These are phyloP conservation scores for Tauraco hartlaubi DNA, from an alignment of 2,797 vertebrate genomes.

Conservation along the genomic window DNA sequence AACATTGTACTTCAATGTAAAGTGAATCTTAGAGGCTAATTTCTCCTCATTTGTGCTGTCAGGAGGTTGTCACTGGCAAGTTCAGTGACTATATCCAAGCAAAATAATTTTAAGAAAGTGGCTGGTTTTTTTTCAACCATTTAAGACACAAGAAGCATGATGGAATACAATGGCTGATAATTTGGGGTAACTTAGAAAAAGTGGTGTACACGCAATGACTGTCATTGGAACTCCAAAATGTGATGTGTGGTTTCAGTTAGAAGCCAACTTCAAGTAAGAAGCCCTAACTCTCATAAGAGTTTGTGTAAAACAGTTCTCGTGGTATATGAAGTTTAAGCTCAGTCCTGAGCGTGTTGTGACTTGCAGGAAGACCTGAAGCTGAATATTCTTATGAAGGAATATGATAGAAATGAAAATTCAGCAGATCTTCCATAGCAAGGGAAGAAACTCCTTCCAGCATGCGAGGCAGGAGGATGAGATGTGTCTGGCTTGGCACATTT, in stretches of 20 bases:
- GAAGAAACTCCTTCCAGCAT: background rate
- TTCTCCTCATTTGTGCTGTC: background rate
- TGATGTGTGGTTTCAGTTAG: background rate
- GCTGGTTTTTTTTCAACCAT: background rate
- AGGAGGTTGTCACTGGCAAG: background rate
- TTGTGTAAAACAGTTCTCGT: background rate
- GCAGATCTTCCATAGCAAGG: background rate
- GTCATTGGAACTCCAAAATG: background rate
- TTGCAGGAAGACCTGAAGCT: background rate
- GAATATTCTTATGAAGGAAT: background rate
- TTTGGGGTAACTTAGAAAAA: background rate
- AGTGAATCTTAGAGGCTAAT: background rate
- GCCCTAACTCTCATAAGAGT: background rate
- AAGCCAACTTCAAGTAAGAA: background rate
- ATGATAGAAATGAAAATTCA: background rate
- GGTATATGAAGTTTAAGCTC: background rate
- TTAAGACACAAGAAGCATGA: background rate
- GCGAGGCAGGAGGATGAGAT: accelerated
- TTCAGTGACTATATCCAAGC: background rate
- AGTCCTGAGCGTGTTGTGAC: background rate
- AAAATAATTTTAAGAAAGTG: background rate
- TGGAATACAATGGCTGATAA: background rate
- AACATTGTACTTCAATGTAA: background rate
- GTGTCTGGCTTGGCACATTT: background rate
- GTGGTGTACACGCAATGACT: background rate